phyloP scores from a whole-genome alignment of 35 echinoderm and acorn worm genomes.

The Chiridota heheva region DNA sequence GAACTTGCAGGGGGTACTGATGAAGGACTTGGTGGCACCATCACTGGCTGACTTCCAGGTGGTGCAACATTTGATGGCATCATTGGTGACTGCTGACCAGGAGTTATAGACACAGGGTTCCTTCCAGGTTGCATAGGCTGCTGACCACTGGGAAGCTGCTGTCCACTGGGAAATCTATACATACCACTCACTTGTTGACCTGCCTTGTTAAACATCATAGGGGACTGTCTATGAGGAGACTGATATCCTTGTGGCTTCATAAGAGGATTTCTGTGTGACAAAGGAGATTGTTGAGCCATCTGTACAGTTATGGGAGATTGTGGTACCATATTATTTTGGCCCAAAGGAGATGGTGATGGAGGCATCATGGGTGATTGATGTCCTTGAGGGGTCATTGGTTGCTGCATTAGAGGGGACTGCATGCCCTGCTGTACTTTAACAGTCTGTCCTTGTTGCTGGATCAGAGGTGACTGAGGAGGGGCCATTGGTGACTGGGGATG shows the following conservation, averaged over 20 bases:
- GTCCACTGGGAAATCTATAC: too few relatives aligned
- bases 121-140: too few relatives aligned
- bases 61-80: conserved; percentile 2
- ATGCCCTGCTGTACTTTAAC: conserved; percentile 14
- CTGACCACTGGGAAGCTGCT: too few relatives aligned
- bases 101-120: conserved; percentile 15
- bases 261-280: conserved; percentile 9
- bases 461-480: conserved; percentile 35
- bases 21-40: conserved; percentile 50
- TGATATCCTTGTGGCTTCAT: conserved; percentile 51
- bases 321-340: conserved; percentile 4
- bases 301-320: conserved; percentile 34
- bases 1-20: not conserved
- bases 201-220: too few relatives aligned
- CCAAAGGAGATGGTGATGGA: conserved; percentile 27
- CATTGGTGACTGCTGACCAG: conserved; percentile 59
- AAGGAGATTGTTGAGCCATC: conserved; percentile 15
- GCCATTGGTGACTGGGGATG: conserved; percentile 42
- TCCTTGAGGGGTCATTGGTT: conserved; percentile 10
- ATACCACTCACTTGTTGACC: too few relatives aligned
- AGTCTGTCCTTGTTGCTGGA: not conserved
- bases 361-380: conserved; percentile 44
- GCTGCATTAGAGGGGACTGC: conserved; percentile 33
- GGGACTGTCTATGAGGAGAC: conserved; percentile 29
- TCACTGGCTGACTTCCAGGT: conserved; percentile 52